These are phyloP conservation scores for Rosalia funebris DNA, from an alignment of 2,888 invertebrate species.

Conservation along the genomic window DNA sequence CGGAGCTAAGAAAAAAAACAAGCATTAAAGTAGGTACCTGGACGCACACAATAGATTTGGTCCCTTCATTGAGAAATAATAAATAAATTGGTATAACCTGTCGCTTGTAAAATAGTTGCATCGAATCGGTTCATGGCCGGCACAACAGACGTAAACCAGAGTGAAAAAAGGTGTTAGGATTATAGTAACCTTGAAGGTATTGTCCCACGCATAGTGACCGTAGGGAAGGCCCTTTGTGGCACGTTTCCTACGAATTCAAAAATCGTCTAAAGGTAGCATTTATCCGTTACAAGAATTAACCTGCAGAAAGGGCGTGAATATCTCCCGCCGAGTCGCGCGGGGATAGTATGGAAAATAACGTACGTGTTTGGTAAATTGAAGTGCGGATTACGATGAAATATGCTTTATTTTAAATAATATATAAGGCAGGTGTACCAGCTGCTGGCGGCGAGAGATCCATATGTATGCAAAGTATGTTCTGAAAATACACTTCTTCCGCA, in stretches of 20 bases:
- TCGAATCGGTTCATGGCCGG: conserved; percentile 25
- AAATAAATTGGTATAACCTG: conserved; percentile 43
- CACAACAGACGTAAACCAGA: conserved; percentile 31
- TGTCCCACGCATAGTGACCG: conserved; percentile 16
- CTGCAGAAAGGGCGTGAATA: conserved; percentile 32
- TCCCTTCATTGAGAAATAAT: conserved; percentile 39
- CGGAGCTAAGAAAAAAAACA: conserved; percentile 9
- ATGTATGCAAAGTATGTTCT: conserved; percentile 13
- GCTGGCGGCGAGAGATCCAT: conserved; percentile 14
- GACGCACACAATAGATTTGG: conserved; percentile 31
- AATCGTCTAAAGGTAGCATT: too few species aligned
- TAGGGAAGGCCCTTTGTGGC: conserved; percentile 21
- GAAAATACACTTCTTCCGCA: not conserved
- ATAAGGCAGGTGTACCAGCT: conserved; percentile 14
- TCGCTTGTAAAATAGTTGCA: conserved; percentile 31
- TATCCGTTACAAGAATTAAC: conserved; percentile 19
- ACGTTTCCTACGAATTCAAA: too few species aligned
- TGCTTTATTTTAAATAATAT: conserved; percentile 23
- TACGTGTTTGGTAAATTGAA: conserved; percentile 23
- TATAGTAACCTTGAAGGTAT: conserved; percentile 35
- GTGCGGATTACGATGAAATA: conserved; percentile 15
- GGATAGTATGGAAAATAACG: conserved; percentile 16
- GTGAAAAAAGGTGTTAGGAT: conserved; percentile 35
- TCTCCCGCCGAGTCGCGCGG: conserved; percentile 21
- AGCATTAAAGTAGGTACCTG: conserved; percentile 27